These are phyloP conservation scores for Aphyosemion australe DNA, from an alignment of 2,113 vertebrate species.

Conservation along the genomic window DNA sequence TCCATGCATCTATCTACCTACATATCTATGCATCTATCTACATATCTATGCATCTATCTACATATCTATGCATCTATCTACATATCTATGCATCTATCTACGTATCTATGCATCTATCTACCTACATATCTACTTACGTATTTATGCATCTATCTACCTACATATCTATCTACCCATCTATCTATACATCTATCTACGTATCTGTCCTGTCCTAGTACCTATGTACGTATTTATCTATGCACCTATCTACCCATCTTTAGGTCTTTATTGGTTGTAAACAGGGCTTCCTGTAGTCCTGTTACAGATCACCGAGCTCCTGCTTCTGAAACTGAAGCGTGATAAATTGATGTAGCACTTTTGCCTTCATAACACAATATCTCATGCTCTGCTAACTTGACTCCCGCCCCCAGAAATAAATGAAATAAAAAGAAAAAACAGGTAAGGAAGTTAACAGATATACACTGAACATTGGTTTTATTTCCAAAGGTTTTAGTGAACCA, in stretches of 20 bases:
- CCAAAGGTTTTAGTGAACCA: not conserved
- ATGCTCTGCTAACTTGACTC: constrained; percentile 3
- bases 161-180: not conserved
- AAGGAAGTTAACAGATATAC: constrained; percentile 1
- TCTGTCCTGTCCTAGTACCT: too few relatives aligned
- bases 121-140: not conserved
- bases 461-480: not conserved
- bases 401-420: too few relatives aligned
- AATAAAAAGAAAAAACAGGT: not conserved
- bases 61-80: not conserved
- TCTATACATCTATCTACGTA: not conserved
- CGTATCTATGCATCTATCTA: not conserved
- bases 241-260: not conserved
- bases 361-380: not conserved
- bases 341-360: constrained; percentile 4
- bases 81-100: not conserved
- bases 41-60: not conserved
- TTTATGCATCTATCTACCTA: not conserved
- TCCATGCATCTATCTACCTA: not conserved
- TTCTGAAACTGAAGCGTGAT: constrained; percentile 19
- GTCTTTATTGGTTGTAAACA: not conserved
- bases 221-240: not conserved
- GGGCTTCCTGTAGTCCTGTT: not conserved
- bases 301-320: constrained; percentile 15
- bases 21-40: not conserved